Conservation (phyloP, 2,113 vertebrate genomes). For the Tamias sibiricus region DNA sequence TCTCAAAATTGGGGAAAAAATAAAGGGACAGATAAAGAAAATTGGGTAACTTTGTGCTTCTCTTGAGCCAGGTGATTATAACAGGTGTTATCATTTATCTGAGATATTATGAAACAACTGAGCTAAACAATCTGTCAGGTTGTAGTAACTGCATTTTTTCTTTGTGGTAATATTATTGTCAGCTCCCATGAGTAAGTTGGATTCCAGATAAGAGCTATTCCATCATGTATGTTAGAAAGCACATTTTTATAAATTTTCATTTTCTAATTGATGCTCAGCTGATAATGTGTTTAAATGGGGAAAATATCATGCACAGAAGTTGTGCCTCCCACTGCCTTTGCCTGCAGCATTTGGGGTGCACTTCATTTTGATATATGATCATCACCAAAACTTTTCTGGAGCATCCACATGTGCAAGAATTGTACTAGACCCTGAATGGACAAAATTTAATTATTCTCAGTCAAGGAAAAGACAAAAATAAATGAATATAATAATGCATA, state of each 20-base stretch:
- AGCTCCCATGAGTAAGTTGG: neutral
- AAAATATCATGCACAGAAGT: neutral
- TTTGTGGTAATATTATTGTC: neutral
- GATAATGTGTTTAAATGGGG: neutral
- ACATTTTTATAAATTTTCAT: conserved; percentile 10
- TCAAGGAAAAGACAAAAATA: neutral
- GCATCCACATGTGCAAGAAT: neutral
- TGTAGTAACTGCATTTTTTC: neutral
- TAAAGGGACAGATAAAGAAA: neutral
- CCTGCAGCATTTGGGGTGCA: neutral
- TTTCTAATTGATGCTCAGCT: neutral
- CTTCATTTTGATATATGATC: neutral
- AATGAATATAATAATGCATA: neutral
- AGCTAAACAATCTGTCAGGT: neutral
- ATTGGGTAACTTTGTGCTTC: neutral
- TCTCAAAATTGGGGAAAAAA: neutral
- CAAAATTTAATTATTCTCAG: neutral
- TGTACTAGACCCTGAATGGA: neutral
- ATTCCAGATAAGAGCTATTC: neutral
- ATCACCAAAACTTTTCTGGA: neutral
- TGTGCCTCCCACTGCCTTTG: neutral
- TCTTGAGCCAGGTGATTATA: neutral
- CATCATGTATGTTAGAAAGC: neutral
- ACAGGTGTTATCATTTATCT: neutral
- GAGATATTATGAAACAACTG: neutral